Base-by-base conservation (phyloP, 2,113 vertebrate genomes). In the Syngnathoides biaculeatus region DNA sequence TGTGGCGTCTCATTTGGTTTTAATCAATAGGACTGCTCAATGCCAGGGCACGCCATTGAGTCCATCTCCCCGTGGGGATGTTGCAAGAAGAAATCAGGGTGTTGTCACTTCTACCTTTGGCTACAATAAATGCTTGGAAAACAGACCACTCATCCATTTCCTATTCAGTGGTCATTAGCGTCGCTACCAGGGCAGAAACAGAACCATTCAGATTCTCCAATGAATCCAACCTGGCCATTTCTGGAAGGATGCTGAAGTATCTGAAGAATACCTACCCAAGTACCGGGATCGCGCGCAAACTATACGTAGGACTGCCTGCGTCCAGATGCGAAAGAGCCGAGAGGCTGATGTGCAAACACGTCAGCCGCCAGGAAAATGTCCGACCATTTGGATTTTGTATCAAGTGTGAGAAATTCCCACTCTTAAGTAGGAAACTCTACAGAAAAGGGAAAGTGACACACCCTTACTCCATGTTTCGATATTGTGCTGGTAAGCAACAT, bases 11-110 rank as follows among this genome's bases (percentile, higher is more conserved):
- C 62, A 72, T 85, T 90, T 82, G 75, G 65, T 71, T 87, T 86
- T 84, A 89, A 89, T 89, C 89, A 86, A 83, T 89, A 84, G 84
- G 79, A 64, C 81, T 45, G 64, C 81, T 88, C 87, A 85, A 78
- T 87, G 86, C 79, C 69, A 69, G 50, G 78, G 82, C 82, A 87
- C 81, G 75, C 71, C 74, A 65, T 75, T 68, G 84, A 81, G 80
- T 86, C 74, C 78, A 71, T 86, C 76, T 78, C 78, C 82, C 80
- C 84, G 85, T 82, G 57, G 78, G 73, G 78, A 86, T 83, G 72
- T 84, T 76, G 68, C 53, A 61, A 86, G 77, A 68, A 76, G 78
- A 70, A 85, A 77, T 75, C 80, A 74, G 71, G 75, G 77, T 88
- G 87, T 89, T 89, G 79, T 89, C 89, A 88, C 73, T 10, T 56